Percentiles rank a stretch among this genome's conserved stretches.
Evolutionary conservation across 2,888 invertebrate genomes (phyloP).

Genomic region (Chloroclystis v-ata): DNA sequence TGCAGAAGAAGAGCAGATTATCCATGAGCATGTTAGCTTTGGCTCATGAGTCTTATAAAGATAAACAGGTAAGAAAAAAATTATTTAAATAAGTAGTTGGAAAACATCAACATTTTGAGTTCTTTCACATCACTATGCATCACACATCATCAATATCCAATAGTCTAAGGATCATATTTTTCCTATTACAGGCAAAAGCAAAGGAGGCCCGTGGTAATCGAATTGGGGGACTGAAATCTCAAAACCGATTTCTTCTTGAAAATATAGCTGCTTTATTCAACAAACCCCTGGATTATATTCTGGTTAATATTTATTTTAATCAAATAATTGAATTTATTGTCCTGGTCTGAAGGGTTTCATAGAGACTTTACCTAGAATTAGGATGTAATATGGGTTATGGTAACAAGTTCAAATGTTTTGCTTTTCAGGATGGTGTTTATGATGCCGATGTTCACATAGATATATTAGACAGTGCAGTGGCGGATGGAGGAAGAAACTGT

Average conservation of each 20-base stretch:
- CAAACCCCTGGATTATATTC: conserved; percentile 73
- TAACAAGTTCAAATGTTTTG: too few species aligned
- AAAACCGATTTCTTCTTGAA: conserved; percentile 83
- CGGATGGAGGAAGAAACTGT: conserved; percentile 79
- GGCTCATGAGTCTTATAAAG: conserved; percentile 69
- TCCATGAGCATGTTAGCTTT: conserved; percentile 65
- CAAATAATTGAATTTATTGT: background rate
- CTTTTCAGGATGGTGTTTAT: conserved; percentile 81
- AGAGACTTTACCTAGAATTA: too few species aligned
- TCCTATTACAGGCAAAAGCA: conserved; percentile 74
- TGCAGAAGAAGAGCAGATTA: conserved; percentile 59
- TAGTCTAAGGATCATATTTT: too few species aligned
- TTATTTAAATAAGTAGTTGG: background rate
- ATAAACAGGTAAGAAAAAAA: conserved; percentile 68
- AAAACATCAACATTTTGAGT: too few species aligned
- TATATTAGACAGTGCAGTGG: conserved; percentile 79
- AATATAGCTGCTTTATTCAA: conserved; percentile 79
- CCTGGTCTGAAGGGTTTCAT: too few species aligned
- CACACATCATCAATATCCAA: too few species aligned
- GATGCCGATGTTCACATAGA: conserved; percentile 82
- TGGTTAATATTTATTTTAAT: conserved; percentile 50
- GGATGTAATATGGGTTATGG: too few species aligned
- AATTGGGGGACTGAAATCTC: conserved; percentile 61
- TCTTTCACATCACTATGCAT: too few species aligned
- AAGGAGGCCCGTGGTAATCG: conserved; percentile 79